Evolutionary conservation across 2,113 vertebrate species (phyloP).

Genomic region (Dendropsophus ebraccatus): DNA sequence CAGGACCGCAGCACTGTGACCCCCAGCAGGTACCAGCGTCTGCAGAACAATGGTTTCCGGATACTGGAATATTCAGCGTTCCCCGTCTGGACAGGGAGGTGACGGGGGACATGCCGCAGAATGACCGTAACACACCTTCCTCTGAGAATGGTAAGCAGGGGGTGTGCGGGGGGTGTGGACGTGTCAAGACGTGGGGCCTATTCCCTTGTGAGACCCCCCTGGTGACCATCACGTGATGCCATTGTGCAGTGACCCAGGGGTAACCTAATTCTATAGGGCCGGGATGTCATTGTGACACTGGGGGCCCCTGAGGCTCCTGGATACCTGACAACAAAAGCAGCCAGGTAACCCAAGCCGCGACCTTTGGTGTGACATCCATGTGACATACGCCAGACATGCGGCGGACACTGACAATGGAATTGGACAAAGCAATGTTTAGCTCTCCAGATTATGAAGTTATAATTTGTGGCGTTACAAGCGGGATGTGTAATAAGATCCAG

Average conservation of each 20-base stretch:
- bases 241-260: constrained; percentile 11
- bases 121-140: constrained; percentile 12
- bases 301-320: neutral
- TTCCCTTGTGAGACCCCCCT: neutral
- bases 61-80: neutral
- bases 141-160: constrained; percentile 41
- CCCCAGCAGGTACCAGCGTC: neutral
- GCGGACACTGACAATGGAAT: neutral
- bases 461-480: no score
- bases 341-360: neutral
- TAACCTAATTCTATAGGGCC: neutral
- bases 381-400: neutral
- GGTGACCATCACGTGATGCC: neutral
- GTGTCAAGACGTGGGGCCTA: neutral
- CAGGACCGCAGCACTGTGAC: neutral
- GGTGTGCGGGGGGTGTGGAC: constrained; percentile 15
- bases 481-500: no score
- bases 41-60: constrained; percentile 9
- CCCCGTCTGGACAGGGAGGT: neutral
- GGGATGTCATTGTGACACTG: neutral
- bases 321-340: constrained; percentile 1
- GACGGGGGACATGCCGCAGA: constrained; percentile 10
- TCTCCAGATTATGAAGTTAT: no score
- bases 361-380: neutral
- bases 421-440: no score